Percentiles rank a stretch among this genome's conserved stretches.
Conservation (phyloP, 2,888 invertebrate species). For the Cerceris rybyensis region DNA sequence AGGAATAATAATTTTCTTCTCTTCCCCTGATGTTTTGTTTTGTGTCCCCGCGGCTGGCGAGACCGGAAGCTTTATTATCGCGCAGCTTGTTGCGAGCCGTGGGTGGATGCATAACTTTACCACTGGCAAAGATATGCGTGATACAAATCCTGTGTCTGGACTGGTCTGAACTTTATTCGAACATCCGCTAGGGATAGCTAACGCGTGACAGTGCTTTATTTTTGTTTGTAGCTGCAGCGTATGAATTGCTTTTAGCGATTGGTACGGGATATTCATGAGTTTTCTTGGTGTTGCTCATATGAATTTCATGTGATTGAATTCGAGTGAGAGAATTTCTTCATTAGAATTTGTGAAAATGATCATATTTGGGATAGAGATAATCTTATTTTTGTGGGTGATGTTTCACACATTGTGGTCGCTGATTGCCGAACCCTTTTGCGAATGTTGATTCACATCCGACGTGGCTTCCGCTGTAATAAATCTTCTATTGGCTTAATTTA, state of each 20-base stretch:
- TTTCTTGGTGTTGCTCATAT: too few species aligned
- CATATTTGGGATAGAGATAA: too few species aligned
- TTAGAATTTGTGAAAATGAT: too few species aligned
- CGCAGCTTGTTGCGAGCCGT: conserved; percentile 53
- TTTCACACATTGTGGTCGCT: too few species aligned
- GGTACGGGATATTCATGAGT: too few species aligned
- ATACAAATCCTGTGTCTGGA: conserved; percentile 31
- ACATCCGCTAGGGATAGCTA: conserved; percentile 9
- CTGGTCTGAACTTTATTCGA: conserved; percentile 18
- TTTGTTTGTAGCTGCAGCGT: not conserved
- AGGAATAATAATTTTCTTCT: conserved; percentile 61
- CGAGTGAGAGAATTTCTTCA: too few species aligned
- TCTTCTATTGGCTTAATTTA: too few species aligned
- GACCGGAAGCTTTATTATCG: conserved; percentile 71
- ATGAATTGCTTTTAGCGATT: not conserved
- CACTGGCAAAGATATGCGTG: conserved; percentile 41
- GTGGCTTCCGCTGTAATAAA: too few species aligned
- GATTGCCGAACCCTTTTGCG: too few species aligned
- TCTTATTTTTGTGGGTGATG: too few species aligned
- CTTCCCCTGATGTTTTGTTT: conserved; percentile 58
- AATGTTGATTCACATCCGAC: too few species aligned
- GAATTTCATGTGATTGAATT: too few species aligned
- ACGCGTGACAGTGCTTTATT: not conserved
- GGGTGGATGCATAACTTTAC: conserved; percentile 50
- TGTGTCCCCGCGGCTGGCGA: conserved; percentile 50